A percentile compares a stretch with the other conserved stretches of the same genome.
Conservation (phyloP, 2,113 vertebrate genomes). For the Periophthalmus modestus region DNA sequence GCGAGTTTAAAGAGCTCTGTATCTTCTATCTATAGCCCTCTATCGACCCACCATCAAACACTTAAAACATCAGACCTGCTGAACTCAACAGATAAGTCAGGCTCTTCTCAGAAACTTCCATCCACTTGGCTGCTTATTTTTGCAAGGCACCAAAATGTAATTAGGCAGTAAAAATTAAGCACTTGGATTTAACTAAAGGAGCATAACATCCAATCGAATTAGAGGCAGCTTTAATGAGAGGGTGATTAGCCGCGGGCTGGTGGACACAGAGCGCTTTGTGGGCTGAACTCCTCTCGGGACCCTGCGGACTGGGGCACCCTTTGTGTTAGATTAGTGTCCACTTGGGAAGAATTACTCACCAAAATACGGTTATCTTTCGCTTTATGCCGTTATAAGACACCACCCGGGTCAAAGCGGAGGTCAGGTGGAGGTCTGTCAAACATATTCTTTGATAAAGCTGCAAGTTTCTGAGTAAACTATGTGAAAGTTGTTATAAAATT, state of each 20-base stretch:
- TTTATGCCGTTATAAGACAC: constrained; percentile 55
- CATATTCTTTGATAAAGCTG: background rate
- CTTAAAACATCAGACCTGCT: background rate
- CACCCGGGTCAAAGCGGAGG: constrained; percentile 36
- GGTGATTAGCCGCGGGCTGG: constrained; percentile 67
- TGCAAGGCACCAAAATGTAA: constrained; percentile 65
- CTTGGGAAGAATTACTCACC: constrained; percentile 69
- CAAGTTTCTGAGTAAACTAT: no score
- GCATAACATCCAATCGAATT: constrained; percentile 77
- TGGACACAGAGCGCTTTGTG: constrained; percentile 69
- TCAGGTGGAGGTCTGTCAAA: constrained; percentile 48
- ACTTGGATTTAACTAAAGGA: constrained; percentile 68
- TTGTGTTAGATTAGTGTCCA: constrained; percentile 72
- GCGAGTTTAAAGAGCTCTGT: background rate
- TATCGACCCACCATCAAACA: background rate
- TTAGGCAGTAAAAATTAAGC: constrained; percentile 71
- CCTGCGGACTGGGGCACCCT: constrained; percentile 62
- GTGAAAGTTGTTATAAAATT: background rate
- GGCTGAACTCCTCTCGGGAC: constrained; percentile 60
- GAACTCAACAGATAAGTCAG: constrained; percentile 11
- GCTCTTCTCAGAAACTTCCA: constrained; percentile 28
- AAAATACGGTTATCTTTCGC: constrained; percentile 68
- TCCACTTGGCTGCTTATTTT: constrained; percentile 28
- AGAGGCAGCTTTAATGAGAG: constrained; percentile 68
- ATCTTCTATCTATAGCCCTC: background rate